Evolutionary conservation across 2,797 vertebrate genomes (phyloP).

Genomic region (Mus minutoides): DNA sequence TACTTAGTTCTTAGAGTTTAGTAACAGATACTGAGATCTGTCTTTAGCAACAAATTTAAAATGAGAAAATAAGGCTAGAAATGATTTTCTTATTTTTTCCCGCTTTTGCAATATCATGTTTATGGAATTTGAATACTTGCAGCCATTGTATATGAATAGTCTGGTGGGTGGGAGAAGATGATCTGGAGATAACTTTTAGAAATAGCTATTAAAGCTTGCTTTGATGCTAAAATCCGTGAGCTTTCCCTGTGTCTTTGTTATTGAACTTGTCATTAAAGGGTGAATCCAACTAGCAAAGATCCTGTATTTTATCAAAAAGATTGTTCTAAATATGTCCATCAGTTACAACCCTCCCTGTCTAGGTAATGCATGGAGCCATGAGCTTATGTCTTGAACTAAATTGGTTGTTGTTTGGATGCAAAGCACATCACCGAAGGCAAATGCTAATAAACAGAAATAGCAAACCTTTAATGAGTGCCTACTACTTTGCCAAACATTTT

Average conservation of each 20-base stretch:
- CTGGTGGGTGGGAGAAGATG: neutral
- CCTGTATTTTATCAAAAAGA: neutral
- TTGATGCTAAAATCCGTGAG: conserved; percentile 63
- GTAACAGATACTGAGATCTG: conserved; percentile 4
- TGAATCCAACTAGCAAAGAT: neutral
- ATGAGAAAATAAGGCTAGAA: conserved; percentile 41
- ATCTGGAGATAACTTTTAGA: conserved; percentile 37
- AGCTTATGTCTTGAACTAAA: neutral
- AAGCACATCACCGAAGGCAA: conserved; percentile 34
- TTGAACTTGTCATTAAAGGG: conserved; percentile 52
- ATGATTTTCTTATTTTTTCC: conserved; percentile 46
- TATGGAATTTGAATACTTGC: conserved; percentile 64
- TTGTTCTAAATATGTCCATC: conserved; percentile 24
- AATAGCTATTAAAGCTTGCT: conserved; percentile 59
- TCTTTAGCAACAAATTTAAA: conserved; percentile 53
- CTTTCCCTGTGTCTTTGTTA: conserved; percentile 57
- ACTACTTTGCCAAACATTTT: neutral
- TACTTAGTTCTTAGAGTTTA: conserved; percentile 53
- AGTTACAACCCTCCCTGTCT: neutral
- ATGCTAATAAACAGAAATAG: neutral
- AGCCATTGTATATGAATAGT: conserved; percentile 8
- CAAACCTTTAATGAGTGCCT: neutral
- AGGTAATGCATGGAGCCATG: neutral
- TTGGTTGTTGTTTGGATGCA: neutral
- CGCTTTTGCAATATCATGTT: conserved; percentile 63